Conservation (phyloP, 37 sponge, comb jelly and placozoan genomes). For the Geodia barretti region DNA sequence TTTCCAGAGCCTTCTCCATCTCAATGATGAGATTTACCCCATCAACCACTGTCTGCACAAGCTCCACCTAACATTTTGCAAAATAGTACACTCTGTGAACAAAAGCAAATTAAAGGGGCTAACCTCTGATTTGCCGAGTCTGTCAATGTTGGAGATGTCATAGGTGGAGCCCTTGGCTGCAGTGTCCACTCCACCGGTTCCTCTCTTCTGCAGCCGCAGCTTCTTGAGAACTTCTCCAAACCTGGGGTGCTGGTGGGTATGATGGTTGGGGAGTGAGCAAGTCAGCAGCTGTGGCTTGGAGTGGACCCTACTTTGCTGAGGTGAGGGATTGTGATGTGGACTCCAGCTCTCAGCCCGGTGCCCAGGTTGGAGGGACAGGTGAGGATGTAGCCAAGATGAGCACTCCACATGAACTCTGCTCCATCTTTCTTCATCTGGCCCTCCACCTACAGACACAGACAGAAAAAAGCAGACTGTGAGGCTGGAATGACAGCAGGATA, state of each 20-base stretch:
- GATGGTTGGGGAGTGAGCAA: too few species aligned
- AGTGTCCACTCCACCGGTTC: conserved; percentile 80
- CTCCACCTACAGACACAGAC: conserved; percentile 37
- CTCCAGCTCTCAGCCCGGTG: conserved; percentile 83
- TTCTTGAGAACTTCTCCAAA: conserved; percentile 55
- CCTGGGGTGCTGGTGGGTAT: conserved; percentile 42
- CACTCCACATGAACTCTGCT: conserved; percentile 58
- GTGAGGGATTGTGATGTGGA: conserved; percentile 75
- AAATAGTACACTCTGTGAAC: neutral
- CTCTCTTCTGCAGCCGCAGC: conserved; percentile 78
- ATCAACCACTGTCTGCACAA: conserved; percentile 11
- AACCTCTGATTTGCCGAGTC: conserved; percentile 90
- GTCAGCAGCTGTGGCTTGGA: too few species aligned
- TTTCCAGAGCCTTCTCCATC: too few species aligned
- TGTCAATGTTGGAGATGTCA: conserved; percentile 82
- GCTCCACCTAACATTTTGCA: conserved; percentile 23
- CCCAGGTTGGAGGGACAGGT: conserved; percentile 85
- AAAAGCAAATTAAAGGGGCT: neutral
- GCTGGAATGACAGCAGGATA: too few species aligned
- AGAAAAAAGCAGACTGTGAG: too few species aligned
- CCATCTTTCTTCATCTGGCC: conserved; percentile 29
- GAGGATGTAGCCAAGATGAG: conserved; percentile 67
- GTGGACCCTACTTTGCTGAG: conserved; percentile 32
- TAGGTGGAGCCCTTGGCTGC: conserved; percentile 69
- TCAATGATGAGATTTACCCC: conserved; percentile 9